Evolutionary conservation across 2,797 vertebrate species (phyloP).

Genomic region (Molossus alvarezi): DNA sequence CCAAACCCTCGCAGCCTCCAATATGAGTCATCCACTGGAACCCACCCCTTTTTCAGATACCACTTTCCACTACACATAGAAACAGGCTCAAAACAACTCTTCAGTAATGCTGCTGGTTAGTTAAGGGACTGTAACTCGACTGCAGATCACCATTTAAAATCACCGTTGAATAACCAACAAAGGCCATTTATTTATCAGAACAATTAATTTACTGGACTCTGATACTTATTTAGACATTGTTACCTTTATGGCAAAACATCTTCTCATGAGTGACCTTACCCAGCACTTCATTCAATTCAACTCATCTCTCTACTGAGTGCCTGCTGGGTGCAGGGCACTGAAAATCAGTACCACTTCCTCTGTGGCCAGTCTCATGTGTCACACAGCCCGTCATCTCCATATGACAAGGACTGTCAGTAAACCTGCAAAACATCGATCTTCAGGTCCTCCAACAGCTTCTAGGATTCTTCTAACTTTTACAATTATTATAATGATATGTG

Average conservation of each 20-base stretch:
- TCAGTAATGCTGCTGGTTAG: neutral
- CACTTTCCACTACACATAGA: slow-evolving; percentile 64
- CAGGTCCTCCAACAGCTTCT: neutral
- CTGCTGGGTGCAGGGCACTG: neutral
- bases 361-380: neutral
- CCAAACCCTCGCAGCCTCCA: neutral
- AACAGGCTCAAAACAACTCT: neutral
- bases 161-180: neutral
- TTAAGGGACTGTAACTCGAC: neutral
- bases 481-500: neutral
- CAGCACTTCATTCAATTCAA: neutral
- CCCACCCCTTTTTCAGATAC: slow-evolving; percentile 10
- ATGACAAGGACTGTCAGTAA: neutral
- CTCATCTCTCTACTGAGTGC: neutral
- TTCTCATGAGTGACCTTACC: neutral
- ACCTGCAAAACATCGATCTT: neutral
- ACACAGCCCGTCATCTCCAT: neutral
- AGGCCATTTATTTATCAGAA: slow-evolving; percentile 36
- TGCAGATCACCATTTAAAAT: neutral
- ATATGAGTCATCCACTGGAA: slow-evolving; percentile 56
- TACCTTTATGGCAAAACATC: slow-evolving; percentile 42
- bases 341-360: neutral
- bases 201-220: slow-evolving; percentile 5
- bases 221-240: slow-evolving; percentile 8
- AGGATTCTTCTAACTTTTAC: neutral